These are phyloP conservation scores for Cinclus cinclus DNA, from an alignment of 2,113 vertebrate species.

Conservation along the genomic window DNA sequence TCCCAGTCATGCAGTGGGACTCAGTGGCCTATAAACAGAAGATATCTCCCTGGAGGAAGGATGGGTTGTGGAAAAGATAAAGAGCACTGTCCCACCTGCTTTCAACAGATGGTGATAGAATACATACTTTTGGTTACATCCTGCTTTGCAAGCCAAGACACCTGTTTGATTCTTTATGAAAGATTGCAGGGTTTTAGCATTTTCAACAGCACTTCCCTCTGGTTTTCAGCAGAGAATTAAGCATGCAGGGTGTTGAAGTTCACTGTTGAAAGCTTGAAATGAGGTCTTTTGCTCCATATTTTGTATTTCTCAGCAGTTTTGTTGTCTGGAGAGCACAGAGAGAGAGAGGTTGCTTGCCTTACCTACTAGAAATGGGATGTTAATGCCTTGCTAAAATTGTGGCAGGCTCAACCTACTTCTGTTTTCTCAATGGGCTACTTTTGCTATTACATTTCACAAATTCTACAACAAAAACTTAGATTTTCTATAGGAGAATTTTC, in stretches of 20 bases:
- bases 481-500: background rate
- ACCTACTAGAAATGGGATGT: background rate
- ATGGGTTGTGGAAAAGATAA: too few relatives aligned
- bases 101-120: too few relatives aligned
- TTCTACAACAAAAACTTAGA: background rate
- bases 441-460: background rate
- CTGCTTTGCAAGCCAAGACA: too few relatives aligned
- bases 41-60: too few relatives aligned
- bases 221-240: background rate
- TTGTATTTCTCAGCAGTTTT: background rate
- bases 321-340: background rate
- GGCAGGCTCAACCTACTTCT: background rate
- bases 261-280: background rate
- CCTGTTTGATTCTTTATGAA: background rate
- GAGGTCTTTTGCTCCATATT: background rate
- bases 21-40: too few relatives aligned
- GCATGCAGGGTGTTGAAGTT: background rate
- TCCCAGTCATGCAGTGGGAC: too few relatives aligned
- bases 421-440: background rate
- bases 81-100: too few relatives aligned
- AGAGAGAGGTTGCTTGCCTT: background rate
- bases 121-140: too few relatives aligned
- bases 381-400: background rate
- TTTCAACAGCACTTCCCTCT: background rate
- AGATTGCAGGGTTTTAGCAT: background rate